These are phyloP conservation scores for Lateolabrax maculatus DNA, from an alignment of 2,797 vertebrate species.

Conservation along the genomic window DNA sequence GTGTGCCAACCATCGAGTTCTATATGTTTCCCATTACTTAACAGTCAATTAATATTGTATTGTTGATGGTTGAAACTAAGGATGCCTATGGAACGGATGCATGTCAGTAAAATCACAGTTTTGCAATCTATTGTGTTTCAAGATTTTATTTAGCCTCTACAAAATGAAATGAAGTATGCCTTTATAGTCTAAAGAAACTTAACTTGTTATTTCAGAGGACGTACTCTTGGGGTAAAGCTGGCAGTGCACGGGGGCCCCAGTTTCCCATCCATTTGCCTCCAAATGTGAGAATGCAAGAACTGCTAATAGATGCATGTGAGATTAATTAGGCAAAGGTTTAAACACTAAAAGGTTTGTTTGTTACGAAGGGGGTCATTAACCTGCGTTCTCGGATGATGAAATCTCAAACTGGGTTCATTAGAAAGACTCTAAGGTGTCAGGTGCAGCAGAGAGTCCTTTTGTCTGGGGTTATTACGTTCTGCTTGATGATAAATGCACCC, in stretches of 20 bases:
- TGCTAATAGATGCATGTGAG: slow-evolving; percentile 19
- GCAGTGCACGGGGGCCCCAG: not conserved
- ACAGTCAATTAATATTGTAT: not conserved
- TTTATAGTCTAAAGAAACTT: not conserved
- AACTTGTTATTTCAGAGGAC: not conserved
- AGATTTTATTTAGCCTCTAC: not conserved
- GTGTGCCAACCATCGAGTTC: too few relatives aligned
- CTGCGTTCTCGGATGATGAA: slow-evolving; percentile 19
- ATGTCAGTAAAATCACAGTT: too few relatives aligned
- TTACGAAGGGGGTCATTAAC: slow-evolving; percentile 43
- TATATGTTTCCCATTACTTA: not conserved
- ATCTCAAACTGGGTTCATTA: slow-evolving; percentile 53
- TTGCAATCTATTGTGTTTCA: not conserved
- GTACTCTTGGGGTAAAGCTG: not conserved
- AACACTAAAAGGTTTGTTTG: slow-evolving; percentile 46
- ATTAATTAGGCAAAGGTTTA: slow-evolving; percentile 16
- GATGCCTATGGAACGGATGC: not conserved
- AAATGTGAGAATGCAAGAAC: not conserved
- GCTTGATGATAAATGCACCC: not conserved
- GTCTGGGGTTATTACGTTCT: slow-evolving; percentile 18
- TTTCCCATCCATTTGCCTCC: not conserved
- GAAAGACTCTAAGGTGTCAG: slow-evolving; percentile 9
- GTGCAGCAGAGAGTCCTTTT: not conserved
- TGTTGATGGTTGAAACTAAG: not conserved
- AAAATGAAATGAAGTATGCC: not conserved